Conservation (phyloP, 2,888 invertebrate genomes). For the Alentia gelatinosa region DNA sequence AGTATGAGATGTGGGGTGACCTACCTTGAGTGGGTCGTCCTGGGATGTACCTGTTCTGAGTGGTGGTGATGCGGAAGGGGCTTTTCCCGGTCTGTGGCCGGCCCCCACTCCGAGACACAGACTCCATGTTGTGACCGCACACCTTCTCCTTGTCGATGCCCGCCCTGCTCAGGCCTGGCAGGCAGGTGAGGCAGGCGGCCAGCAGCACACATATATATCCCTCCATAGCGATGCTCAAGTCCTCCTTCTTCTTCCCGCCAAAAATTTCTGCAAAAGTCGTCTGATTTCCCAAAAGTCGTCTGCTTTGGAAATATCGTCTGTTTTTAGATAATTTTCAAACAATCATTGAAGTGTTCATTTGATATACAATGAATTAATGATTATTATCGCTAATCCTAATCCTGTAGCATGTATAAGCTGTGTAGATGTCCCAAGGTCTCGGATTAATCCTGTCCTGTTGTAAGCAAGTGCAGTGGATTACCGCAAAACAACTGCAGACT, state of each 20-base stretch:
- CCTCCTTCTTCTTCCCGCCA: too few relatives aligned
- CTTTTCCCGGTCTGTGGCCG: background rate
- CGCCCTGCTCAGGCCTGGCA: background rate
- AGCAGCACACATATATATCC: background rate
- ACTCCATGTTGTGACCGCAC: conserved; percentile 4
- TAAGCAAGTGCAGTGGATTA: background rate
- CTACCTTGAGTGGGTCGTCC: background rate
- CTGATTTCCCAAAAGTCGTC: background rate
- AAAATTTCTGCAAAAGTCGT: background rate
- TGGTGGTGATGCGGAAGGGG: conserved; percentile 27
- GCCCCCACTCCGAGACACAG: background rate
- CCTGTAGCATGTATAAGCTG: too few relatives aligned
- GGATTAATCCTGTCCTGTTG: background rate
- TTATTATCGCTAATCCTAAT: too few relatives aligned
- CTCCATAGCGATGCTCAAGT: background rate
- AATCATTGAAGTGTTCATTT: background rate
- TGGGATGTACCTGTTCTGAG: conserved; percentile 5
- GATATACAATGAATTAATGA: background rate
- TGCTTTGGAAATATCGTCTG: background rate
- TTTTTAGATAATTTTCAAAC: background rate
- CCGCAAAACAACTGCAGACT: too few relatives aligned
- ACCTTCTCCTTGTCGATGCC: background rate
- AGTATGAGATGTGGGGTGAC: background rate
- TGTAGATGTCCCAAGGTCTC: background rate
- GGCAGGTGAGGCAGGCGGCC: background rate